Conservation (phyloP, 1,140 invertebrate species). For the Cydia splendana region DNA sequence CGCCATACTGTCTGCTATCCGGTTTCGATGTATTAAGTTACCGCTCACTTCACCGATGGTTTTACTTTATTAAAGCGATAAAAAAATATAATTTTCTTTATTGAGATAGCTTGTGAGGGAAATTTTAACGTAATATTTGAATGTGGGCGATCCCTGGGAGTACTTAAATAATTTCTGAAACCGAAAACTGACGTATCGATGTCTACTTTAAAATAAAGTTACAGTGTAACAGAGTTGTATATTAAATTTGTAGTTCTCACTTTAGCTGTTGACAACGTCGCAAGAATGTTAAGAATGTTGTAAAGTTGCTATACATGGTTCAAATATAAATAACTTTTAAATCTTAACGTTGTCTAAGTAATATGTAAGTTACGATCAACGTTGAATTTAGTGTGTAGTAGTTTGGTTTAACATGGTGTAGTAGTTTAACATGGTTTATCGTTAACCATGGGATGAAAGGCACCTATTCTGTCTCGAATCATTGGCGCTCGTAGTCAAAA, state of each 20-base stretch:
- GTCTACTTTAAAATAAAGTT: slow-evolving; percentile 19
- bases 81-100: slow-evolving; percentile 75
- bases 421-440: too few relatives aligned
- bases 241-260: slow-evolving; percentile 16
- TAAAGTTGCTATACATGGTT: neutral
- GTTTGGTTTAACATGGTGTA: too few relatives aligned
- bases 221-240: slow-evolving; percentile 12
- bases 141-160: neutral
- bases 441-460: too few relatives aligned
- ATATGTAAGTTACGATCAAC: too few relatives aligned
- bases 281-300: neutral
- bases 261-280: neutral
- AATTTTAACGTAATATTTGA: slow-evolving; percentile 48
- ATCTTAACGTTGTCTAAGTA: too few relatives aligned
- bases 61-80: slow-evolving; percentile 69
- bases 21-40: slow-evolving; percentile 76
- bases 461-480: too few relatives aligned
- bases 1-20: slow-evolving; percentile 79
- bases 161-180: slow-evolving; percentile 28
- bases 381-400: too few relatives aligned
- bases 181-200: slow-evolving; percentile 8
- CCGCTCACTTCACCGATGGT: slow-evolving; percentile 62
- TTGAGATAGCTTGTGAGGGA: slow-evolving; percentile 64
- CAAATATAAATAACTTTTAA: neutral
- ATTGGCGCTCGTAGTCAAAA: too few relatives aligned